Evolutionary conservation across 2,113 vertebrate species (phyloP).

Genomic region (Axis porcinus): DNA sequence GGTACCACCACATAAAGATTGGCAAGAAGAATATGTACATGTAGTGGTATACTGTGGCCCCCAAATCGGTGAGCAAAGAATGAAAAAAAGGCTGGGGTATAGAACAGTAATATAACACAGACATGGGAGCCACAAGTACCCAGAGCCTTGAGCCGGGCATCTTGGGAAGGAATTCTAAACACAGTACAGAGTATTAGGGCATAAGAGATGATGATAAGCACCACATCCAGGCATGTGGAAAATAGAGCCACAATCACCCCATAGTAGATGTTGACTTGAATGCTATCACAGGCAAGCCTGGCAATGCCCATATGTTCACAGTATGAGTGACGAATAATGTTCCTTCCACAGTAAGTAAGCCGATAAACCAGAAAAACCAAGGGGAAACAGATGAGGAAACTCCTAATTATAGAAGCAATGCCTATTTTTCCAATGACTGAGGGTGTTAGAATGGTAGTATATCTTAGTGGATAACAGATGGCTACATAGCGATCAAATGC

Average conservation of each 20-base stretch:
- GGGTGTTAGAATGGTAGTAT: background rate
- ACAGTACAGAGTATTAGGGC: slow-evolving; percentile 22
- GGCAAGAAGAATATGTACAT: slow-evolving; percentile 36
- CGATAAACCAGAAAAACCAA: slow-evolving; percentile 45
- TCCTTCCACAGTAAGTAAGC: slow-evolving; percentile 26
- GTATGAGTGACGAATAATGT: slow-evolving; percentile 53
- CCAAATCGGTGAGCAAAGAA: slow-evolving; percentile 25
- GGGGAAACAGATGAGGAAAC: slow-evolving; percentile 29
- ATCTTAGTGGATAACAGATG: slow-evolving; percentile 35
- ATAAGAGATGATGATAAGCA: slow-evolving; percentile 47
- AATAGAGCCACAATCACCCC: slow-evolving; percentile 1
- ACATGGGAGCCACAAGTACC: slow-evolving; percentile 52
- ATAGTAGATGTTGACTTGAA: slow-evolving; percentile 57
- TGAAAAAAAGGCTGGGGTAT: slow-evolving; percentile 43
- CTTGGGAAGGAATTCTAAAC: slow-evolving; percentile 32
- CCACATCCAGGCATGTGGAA: slow-evolving; percentile 14
- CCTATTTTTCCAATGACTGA: slow-evolving; percentile 13
- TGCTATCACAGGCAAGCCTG: slow-evolving; percentile 39
- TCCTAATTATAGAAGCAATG: background rate
- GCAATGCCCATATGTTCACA: slow-evolving; percentile 67
- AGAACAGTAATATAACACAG: slow-evolving; percentile 46
- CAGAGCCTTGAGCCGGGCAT: slow-evolving; percentile 25
- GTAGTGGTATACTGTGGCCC: background rate
- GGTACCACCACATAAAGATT: slow-evolving; percentile 53
- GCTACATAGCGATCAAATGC: slow-evolving; percentile 33